Evolutionary conservation across 2,888 invertebrate genomes (phyloP).

Genomic region (Eugnorisma glareosa): DNA sequence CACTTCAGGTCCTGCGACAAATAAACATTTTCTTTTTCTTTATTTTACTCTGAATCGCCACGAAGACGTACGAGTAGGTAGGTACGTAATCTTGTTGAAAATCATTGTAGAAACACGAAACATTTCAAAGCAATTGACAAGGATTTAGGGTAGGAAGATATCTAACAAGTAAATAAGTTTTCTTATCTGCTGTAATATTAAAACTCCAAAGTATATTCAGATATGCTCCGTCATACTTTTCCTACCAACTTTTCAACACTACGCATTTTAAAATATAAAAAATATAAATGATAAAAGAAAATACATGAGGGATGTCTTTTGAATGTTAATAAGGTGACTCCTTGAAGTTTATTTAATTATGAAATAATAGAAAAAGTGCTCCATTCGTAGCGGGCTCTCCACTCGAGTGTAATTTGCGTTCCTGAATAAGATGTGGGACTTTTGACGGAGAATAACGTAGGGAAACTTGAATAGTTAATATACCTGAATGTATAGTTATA

Average conservation of each 20-base stretch:
- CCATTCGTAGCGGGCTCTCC: slow-evolving; percentile 53
- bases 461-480: slow-evolving; percentile 47
- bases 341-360: slow-evolving; percentile 81
- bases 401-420: slow-evolving; percentile 67
- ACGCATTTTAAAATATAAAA: neutral
- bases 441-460: slow-evolving; percentile 29
- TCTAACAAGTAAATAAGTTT: too few relatives aligned
- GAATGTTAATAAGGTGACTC: slow-evolving; percentile 77
- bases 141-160: too few relatives aligned
- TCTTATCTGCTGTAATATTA: too few relatives aligned
- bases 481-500: slow-evolving; percentile 3
- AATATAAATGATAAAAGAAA: slow-evolving; percentile 34
- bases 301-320: slow-evolving; percentile 65
- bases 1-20: too few relatives aligned
- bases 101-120: too few relatives aligned
- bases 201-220: too few relatives aligned
- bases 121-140: too few relatives aligned
- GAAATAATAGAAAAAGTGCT: slow-evolving; percentile 72
- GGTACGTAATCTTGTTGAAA: too few relatives aligned
- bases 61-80: too few relatives aligned
- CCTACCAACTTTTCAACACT: neutral
- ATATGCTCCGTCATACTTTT: neutral
- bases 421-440: slow-evolving; percentile 62
- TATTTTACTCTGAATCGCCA: too few relatives aligned
- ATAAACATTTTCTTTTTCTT: too few relatives aligned